Evolutionary conservation across 2,113 vertebrate species (phyloP), one percentile per base, ranked within the genome.

Genomic region (Puffinus mauretanicus): DNA sequence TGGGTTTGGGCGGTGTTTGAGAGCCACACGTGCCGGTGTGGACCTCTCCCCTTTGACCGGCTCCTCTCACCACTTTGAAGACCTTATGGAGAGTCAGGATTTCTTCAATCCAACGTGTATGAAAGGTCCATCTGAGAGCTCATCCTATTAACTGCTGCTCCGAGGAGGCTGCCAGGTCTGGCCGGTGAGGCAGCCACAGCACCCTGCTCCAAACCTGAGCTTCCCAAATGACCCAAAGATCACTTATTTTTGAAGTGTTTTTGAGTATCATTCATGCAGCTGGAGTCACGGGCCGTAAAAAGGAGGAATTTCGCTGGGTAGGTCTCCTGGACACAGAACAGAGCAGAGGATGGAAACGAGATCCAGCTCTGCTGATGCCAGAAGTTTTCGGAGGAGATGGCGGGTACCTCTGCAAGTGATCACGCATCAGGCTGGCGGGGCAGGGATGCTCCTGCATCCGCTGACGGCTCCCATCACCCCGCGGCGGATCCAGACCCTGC

Each of bases 361-460:
- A 83, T 67, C 71, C 93, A 96, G 91, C 79, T 82, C 94, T 54
- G 71, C 26, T 67, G 54, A 15, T 82, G 90, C n/a, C 20, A 7
- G 10, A 27, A 4, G 10, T 27, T 88, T 75, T 21, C 0, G 0
- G 86, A 38, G 88, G 80, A 26, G 8, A 18, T 21, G 51, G 38
- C 0, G 5, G 71, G 46, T 57, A 22, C 54, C 86, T 81, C 81
- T 91, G 64, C 9, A n/a, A 69, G 58, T 2, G 32, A 69, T 55
- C 58, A 51, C 1, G 1, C 52, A 1, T 1, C 1, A 0, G 44
- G 65, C 51, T 44, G 0, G 0, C 2, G 5, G 44, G 20, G 22
- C 60, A 36, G 70, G 66, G 75, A 65, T 40, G 66, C 11, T 93
- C 44, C 88, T 61, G 70, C n/a, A 46, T 7, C 79, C 9, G 3